Evolutionary conservation across 2,113 vertebrate species (phyloP), one percentile per base, ranked within the genome.

Genomic region (Pollachius pollachius): DNA sequence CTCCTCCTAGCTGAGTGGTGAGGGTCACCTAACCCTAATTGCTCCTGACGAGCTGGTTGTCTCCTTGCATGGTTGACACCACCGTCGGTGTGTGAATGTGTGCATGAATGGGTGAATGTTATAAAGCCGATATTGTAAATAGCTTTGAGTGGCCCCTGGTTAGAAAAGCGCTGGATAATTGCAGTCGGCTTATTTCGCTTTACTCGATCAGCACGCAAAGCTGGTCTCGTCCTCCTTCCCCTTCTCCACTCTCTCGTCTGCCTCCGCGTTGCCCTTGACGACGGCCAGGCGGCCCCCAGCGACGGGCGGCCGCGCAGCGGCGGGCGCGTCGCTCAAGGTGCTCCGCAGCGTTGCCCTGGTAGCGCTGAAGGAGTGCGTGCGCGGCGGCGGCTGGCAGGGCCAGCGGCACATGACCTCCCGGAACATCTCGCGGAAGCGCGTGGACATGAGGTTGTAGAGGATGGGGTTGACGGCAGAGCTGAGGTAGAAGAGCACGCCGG

Each of bases 371-470:
- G 93, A 95, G 74, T 81, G 78, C 59, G 72, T 86, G 37, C 3
- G 76, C 0, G 89, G 85, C 1, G 58, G 62, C 3, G 60, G 71
- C 0, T 41, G 82, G 0, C 52, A 73, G 0, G 82, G 52, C 0
- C 59, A 27, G 48, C 61, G 81, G 73, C 96, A 95, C 93, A 97
- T 94, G 60, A 92, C 94, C 71, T 96, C 94, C 66, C 84, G 91
- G 91, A 97, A 99, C 94, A 95, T 95, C 88, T 97, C 95, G 11
- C 94, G 90, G 84, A 99, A 99, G 17, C 95, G 94, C 0, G 91
- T 96, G 76, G 96, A 99, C 95, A 98, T 95, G 75, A 99, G 91
- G 85, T 95, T 98, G 89, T 99, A 98, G 15, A 98, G 93, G 75
- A 98, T 90, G 0, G 97, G 96, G 84, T 98, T 99, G 71, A 93